Percentiles rank a stretch among this genome's conserved stretches.
phyloP scores from a whole-genome alignment of 2,797 vertebrate species.

The Aulostomus chinensis region DNA sequence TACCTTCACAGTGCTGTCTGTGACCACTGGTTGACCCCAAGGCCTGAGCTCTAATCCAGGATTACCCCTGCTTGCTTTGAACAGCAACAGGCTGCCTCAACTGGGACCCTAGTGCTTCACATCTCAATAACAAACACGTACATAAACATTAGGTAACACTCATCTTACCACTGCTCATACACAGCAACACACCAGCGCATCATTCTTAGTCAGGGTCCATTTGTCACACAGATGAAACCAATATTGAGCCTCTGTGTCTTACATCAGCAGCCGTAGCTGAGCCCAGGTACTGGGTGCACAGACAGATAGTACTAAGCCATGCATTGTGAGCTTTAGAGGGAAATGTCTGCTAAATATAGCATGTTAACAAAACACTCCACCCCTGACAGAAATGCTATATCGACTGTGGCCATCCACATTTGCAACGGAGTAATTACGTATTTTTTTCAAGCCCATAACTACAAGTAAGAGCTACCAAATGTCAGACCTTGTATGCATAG shows the following conservation, averaged over 20 bases:
- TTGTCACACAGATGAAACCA: slow-evolving; percentile 15
- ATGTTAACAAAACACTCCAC: slow-evolving; percentile 64
- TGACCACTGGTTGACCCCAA: slow-evolving; percentile 66
- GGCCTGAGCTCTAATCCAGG: slow-evolving; percentile 72
- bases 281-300: slow-evolving; percentile 38
- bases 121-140: slow-evolving; percentile 23
- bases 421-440: slow-evolving; percentile 41
- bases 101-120: slow-evolving; percentile 24
- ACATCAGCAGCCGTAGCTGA: slow-evolving; percentile 31
- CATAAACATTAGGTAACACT: slow-evolving; percentile 16
- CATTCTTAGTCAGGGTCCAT: neutral
- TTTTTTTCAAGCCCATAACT: slow-evolving; percentile 53
- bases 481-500: slow-evolving; percentile 35
- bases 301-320: slow-evolving; percentile 31
- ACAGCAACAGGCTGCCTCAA: slow-evolving; percentile 40
- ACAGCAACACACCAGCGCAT: neutral
- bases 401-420: slow-evolving; percentile 52
- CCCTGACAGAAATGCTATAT: slow-evolving; percentile 53
- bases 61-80: slow-evolving; percentile 65
- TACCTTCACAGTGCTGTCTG: slow-evolving; percentile 44
- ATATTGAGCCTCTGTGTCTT: slow-evolving; percentile 10
- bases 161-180: neutral
- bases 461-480: slow-evolving; percentile 67
- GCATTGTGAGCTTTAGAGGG: slow-evolving; percentile 41
- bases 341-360: slow-evolving; percentile 63